These are phyloP conservation scores for Teleogryllus oceanicus DNA, from an alignment of 2,888 invertebrate genomes.

Conservation along the genomic window DNA sequence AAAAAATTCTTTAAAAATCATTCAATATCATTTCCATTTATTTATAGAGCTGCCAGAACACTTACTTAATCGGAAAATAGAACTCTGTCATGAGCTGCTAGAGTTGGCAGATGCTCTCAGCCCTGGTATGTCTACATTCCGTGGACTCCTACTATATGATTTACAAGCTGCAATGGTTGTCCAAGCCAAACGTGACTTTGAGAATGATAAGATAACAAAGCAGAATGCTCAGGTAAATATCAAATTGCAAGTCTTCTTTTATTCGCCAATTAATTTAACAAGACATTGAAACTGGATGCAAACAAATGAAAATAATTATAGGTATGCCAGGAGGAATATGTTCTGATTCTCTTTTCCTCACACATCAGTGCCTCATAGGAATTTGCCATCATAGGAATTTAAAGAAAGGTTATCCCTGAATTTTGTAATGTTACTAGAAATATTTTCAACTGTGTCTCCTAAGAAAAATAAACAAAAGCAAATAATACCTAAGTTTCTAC, in stretches of 20 bases:
- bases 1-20: not conserved
- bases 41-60: too few species aligned
- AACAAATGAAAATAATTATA: not conserved
- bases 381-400: too few species aligned
- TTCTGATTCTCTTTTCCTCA: too few species aligned
- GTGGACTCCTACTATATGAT: slow-evolving; percentile 63
- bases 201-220: slow-evolving; percentile 53
- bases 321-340: not conserved
- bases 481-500: too few species aligned
- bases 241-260: not conserved
- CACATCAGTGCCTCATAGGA: too few species aligned
- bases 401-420: too few species aligned
- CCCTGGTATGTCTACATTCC: slow-evolving; percentile 62
- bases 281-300: not conserved
- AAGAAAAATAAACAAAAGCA: too few species aligned
- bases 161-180: slow-evolving; percentile 61
- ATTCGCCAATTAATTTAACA: slow-evolving; percentile 23
- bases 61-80: slow-evolving; percentile 43
- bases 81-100: slow-evolving; percentile 64
- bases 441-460: too few species aligned
- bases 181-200: slow-evolving; percentile 56
- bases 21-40: not conserved
- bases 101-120: slow-evolving; percentile 61
- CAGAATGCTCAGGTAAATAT: slow-evolving; percentile 53
- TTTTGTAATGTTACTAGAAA: too few species aligned